Base-by-base conservation (phyloP, 2,888 invertebrate genomes). In the Nomada ferruginata region DNA sequence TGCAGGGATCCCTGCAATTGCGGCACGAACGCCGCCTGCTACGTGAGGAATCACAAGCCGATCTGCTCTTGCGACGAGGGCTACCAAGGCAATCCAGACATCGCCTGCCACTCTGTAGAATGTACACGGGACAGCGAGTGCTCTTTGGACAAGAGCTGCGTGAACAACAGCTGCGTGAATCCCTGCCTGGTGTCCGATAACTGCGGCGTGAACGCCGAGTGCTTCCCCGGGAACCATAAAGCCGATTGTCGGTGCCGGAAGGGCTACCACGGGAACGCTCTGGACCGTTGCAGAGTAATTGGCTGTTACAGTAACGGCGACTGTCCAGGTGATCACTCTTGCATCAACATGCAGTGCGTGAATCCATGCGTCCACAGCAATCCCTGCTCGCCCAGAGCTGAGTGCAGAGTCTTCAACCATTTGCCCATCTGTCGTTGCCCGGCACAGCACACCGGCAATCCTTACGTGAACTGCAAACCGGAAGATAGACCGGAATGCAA, bases 1-100 rank as follows among this genome's bases (percentile, higher is more conserved):
- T 98, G 98, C 91, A 95, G 97, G 87, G 97, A 97, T 90, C 98
- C 98, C 18, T 98, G 98, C 93, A 97, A 97, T 91, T 98, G 98
- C 92, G 98, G 98, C 70, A 95, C 95, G 55, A 97, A 98, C 90
- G 97, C 98, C 55, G 96, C 96, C 87, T 98, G 98, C 91, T 95
- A 96, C 84, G 96, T 98, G 9, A 96, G 96, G 82, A 96, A 97
- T 89, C 98, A 98, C 92, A 96, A 97, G 81, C 98, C 98, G 2
- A 96, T 97, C 53, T 98, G 98, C 93, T 97, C 97, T 3, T 98
- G 98, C 92, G 95, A 96, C 89, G 95, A 96, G 89, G 98, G 97
- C 50, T 97, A 95, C 91, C 97, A 97, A 91, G 98, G 98, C 63
- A 97, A 98, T 94, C 98, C 98, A 2, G 97, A 98, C 91, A 95